Conservation (phyloP, 2,888 invertebrate genomes). For the Sesia bembeciformis region DNA sequence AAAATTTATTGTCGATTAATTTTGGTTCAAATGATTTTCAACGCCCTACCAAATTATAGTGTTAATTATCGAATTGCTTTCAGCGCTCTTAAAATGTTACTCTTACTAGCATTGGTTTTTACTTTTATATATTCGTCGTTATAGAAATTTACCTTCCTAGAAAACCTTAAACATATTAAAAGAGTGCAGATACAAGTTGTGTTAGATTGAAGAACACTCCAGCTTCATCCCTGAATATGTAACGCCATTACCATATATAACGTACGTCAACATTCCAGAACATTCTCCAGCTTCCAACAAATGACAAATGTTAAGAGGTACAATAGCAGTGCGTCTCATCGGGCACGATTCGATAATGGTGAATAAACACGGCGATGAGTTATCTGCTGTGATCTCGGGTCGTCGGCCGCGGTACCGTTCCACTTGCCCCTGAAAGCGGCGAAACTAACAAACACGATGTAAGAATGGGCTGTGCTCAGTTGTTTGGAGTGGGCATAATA, state of each 20-base stretch:
- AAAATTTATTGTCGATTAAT: not conserved
- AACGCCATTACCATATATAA: too few relatives aligned
- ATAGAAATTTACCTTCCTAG: too few relatives aligned
- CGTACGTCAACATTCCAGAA: not conserved
- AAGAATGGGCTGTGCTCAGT: constrained; percentile 13
- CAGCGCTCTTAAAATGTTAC: too few relatives aligned
- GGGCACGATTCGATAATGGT: constrained; percentile 54
- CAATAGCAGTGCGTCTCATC: constrained; percentile 17
- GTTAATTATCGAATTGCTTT: too few relatives aligned
- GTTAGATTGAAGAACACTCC: too few relatives aligned
- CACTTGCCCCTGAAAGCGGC: constrained; percentile 66
- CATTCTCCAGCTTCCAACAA: not conserved
- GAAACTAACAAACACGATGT: constrained; percentile 34
- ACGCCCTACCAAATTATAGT: too few relatives aligned
- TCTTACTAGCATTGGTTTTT: too few relatives aligned
- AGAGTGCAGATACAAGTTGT: too few relatives aligned
- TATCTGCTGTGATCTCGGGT: constrained; percentile 67
- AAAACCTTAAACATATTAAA: too few relatives aligned
- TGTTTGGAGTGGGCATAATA: constrained; percentile 29
- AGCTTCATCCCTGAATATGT: too few relatives aligned
- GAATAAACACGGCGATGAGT: constrained; percentile 70
- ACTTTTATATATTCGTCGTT: too few relatives aligned
- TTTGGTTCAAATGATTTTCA: not conserved
- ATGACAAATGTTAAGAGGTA: constrained; percentile 5
- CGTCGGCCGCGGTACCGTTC: constrained; percentile 72